These are phyloP conservation scores for Hydrophis major DNA, from an alignment of 2,797 vertebrate genomes.

Conservation along the genomic window DNA sequence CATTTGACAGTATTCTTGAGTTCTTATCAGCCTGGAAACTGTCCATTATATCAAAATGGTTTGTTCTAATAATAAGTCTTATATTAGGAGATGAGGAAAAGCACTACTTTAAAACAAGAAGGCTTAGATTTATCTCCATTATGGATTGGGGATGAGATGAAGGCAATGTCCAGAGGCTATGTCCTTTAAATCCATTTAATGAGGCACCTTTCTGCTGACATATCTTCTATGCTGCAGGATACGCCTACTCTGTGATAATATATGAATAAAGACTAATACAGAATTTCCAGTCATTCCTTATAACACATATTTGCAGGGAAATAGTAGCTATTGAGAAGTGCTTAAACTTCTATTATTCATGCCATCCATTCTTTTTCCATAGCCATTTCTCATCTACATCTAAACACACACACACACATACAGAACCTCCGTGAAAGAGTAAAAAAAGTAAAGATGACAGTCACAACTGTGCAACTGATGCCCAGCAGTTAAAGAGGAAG, in stretches of 20 bases:
- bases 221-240: neutral
- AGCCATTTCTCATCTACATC: neutral
- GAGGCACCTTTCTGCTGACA: neutral
- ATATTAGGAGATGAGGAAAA: neutral
- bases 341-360: neutral
- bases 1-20: neutral
- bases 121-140: neutral
- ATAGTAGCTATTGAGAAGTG: neutral
- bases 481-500: neutral
- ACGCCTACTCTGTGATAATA: neutral
- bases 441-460: neutral
- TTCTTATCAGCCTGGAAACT: neutral
- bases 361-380: neutral
- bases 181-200: neutral
- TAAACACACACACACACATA: neutral
- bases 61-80: neutral
- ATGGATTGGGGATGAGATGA: neutral
- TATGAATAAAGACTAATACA: neutral
- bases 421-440: neutral
- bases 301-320: neutral
- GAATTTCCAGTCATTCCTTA: neutral
- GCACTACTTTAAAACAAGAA: neutral
- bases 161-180: neutral
- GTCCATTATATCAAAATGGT: neutral
- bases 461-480: neutral